These are phyloP conservation scores for Pelobates fuscus DNA, from an alignment of 2,113 vertebrate species.

Conservation along the genomic window DNA sequence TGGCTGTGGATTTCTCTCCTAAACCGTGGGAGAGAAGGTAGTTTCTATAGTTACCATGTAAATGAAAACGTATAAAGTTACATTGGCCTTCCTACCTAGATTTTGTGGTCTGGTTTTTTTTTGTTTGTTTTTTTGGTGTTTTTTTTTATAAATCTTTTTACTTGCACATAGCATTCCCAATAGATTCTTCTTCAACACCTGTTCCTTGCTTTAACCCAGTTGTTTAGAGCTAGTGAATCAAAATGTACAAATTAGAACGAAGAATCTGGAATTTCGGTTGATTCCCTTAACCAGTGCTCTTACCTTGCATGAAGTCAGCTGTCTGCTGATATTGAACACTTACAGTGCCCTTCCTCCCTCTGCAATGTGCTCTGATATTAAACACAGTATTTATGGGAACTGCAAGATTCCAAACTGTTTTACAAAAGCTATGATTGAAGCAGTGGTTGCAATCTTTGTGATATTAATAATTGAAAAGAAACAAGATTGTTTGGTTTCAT, in stretches of 20 bases:
- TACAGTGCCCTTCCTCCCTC: slow-evolving; percentile 33
- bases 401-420: slow-evolving; percentile 12
- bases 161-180: slow-evolving; percentile 35
- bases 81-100: slow-evolving; percentile 35
- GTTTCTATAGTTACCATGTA: slow-evolving; percentile 53
- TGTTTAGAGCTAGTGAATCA: slow-evolving; percentile 64
- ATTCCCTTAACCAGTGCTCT: slow-evolving; percentile 66
- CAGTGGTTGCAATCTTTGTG: slow-evolving; percentile 28
- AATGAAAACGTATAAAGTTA: slow-evolving; percentile 49
- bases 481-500: slow-evolving; percentile 51
- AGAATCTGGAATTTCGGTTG: slow-evolving; percentile 55
- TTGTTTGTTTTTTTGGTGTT: too few relatives aligned
- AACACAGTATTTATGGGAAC: slow-evolving; percentile 27
- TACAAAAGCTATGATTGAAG: slow-evolving; percentile 37
- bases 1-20: slow-evolving; percentile 37
- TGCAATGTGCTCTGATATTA: slow-evolving; percentile 10
- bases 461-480: slow-evolving; percentile 50
- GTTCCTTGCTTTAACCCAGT: slow-evolving; percentile 69
- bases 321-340: slow-evolving; percentile 63
- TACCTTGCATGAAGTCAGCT: slow-evolving; percentile 67
- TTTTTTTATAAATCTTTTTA: slow-evolving; percentile 19
- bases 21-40: slow-evolving; percentile 24
- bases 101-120: slow-evolving; percentile 54
- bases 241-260: slow-evolving; percentile 56
- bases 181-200: slow-evolving; percentile 62